Evolutionary conservation across 2,888 invertebrate genomes (phyloP), one percentile per base, ranked within the genome.

Genomic region (Cerastis rubricosa): DNA sequence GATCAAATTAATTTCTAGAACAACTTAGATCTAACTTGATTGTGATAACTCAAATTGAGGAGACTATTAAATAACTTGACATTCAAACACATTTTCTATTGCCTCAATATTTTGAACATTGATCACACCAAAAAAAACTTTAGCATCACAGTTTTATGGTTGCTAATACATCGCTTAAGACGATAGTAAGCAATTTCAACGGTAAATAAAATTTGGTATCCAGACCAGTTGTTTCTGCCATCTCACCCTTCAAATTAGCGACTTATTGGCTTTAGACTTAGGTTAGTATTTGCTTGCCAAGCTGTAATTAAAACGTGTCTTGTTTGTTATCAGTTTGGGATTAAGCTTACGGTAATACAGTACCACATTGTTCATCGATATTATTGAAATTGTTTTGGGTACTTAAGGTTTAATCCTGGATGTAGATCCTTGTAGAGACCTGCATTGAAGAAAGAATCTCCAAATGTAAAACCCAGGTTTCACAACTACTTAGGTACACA

Each of bases 1-100:
- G 40, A 66, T 80, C 51, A 65, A 85, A 78, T 75, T 67, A 77
- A 81, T 71, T 71, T 78, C 65, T 51, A 73, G 49, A 73, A 69
- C 65, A 84, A 70, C 63, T 73, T 57, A 74, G 35, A 35, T 76
- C 61, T 45, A 75, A 75, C 43, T 80, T 64, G 45, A 78, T 80
- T 71, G 68, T 54, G 63, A 77, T 72, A 71, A 72, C 65, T 80
- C 65, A 77, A 78, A 74, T 81, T 71, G 66, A 71, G 29, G 61
- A 74, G 59, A 67, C 65, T 67, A 77, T 84, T 71, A 68, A 64
- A 78, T 74, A 85, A 76, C 69, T 70, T 35, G 29, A 71, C 47
- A 25, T 51, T 40, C 45, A 63, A 81, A 54, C 9, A 54, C 49
- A 35, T n/a, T 75, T 81, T 43, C 51, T 22, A 54, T 45, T 66